A percentile compares a stretch with the other conserved stretches of the same genome.
Evolutionary conservation across 2,113 vertebrate species (phyloP).

Genomic region (Cephalopholis sonnerati): DNA sequence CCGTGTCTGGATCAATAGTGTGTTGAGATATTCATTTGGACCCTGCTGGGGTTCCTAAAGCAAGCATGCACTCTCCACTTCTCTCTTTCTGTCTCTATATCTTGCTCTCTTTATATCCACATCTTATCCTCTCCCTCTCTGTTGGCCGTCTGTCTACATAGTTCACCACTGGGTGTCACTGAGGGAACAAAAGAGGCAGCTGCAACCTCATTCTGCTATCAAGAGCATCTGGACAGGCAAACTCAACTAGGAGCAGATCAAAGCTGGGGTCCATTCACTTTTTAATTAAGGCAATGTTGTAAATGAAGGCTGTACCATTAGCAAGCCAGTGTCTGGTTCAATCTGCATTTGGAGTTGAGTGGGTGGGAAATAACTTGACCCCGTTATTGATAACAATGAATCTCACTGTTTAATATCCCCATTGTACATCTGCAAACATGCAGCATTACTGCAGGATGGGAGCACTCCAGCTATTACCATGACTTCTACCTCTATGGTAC

Average conservation of each 20-base stretch:
- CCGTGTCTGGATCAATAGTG: constrained; percentile 64
- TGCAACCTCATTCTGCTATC: background rate
- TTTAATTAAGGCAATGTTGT: constrained; percentile 50
- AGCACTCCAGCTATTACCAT: background rate
- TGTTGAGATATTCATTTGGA: constrained; percentile 70
- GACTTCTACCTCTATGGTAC: background rate
- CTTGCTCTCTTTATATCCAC: constrained; percentile 23
- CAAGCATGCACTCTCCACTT: constrained; percentile 28
- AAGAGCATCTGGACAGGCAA: constrained; percentile 3
- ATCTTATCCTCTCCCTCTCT: background rate
- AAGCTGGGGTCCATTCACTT: constrained; percentile 29
- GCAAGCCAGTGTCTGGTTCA: constrained; percentile 17
- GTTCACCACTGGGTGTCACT: constrained; percentile 39
- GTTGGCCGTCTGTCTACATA: background rate
- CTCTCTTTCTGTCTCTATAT: constrained; percentile 14
- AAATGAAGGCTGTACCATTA: constrained; percentile 45
- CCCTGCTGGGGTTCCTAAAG: constrained; percentile 45
- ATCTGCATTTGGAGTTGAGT: constrained; percentile 30
- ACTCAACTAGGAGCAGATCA: constrained; percentile 25
- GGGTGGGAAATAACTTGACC: constrained; percentile 28
- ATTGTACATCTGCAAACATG: background rate
- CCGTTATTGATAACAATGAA: constrained; percentile 20
- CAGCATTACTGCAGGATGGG: background rate
- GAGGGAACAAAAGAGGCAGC: constrained; percentile 40
- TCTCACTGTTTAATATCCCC: background rate